These are phyloP conservation scores for Glyphotaelius pellucidus DNA, from an alignment of 2,888 invertebrate species.

Conservation along the genomic window DNA sequence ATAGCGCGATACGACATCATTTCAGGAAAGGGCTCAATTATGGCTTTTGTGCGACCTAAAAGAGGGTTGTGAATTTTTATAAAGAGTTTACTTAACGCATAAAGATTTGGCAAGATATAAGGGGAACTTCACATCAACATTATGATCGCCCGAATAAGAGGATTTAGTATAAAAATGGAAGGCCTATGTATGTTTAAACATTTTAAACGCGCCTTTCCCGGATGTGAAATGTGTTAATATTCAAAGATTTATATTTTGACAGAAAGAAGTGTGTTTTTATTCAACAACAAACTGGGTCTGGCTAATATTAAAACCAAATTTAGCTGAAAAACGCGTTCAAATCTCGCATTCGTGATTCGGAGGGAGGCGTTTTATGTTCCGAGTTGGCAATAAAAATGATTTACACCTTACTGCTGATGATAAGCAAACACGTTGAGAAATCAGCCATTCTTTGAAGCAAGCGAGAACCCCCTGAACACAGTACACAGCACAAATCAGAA, in stretches of 20 bases:
- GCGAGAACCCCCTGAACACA: not conserved
- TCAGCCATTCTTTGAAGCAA: not conserved
- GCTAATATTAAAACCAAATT: constrained; percentile 65
- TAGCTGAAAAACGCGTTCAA: constrained; percentile 62
- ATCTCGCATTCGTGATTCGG: constrained; percentile 57
- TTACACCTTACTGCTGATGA: constrained; percentile 63
- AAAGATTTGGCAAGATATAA: not conserved
- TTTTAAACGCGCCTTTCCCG: not conserved
- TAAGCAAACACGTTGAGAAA: constrained; percentile 63
- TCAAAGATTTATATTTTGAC: constrained; percentile 24
- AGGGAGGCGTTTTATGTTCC: constrained; percentile 55
- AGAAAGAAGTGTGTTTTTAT: constrained; percentile 27
- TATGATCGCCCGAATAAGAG: not conserved
- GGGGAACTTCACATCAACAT: not conserved
- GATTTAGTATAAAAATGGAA: not conserved
- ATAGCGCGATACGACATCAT: not conserved
- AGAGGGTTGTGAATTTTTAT: not conserved
- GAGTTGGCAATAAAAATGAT: constrained; percentile 63
- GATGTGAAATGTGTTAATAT: constrained; percentile 12
- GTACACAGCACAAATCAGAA: not conserved
- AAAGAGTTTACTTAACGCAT: not conserved
- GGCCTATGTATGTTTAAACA: not conserved
- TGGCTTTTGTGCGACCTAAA: not conserved
- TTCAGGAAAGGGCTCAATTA: not conserved
- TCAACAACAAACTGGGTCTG: constrained; percentile 42